These are phyloP conservation scores for Latrodectus geometricus DNA, from an alignment of 1,140 invertebrate species.

Conservation along the genomic window DNA sequence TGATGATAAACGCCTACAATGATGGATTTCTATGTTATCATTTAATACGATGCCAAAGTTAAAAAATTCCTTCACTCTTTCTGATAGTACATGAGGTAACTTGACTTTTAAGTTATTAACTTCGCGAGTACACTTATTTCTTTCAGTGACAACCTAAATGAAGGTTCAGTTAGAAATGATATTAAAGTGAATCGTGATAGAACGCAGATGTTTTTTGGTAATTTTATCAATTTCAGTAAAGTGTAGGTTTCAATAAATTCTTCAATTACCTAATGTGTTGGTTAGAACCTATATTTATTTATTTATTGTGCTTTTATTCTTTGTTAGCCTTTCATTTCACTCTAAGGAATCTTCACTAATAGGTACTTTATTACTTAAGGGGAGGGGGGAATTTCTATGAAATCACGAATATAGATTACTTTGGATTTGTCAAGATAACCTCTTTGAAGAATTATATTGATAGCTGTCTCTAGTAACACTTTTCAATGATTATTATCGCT, in stretches of 20 bases:
- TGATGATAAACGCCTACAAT: conserved; percentile 14
- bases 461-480: too few species aligned
- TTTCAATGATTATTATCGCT: too few species aligned
- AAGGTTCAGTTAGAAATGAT: too few species aligned
- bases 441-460: too few species aligned
- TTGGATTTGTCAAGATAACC: too few species aligned
- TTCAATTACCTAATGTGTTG: not conserved
- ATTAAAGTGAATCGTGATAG: not conserved
- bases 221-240: not conserved
- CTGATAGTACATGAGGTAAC: not conserved
- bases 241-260: not conserved
- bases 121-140: not conserved
- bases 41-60: not conserved
- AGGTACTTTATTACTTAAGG: too few species aligned
- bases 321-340: too few species aligned
- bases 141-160: too few species aligned
- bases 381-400: too few species aligned
- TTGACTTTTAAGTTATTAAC: not conserved
- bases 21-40: conserved; percentile 16
- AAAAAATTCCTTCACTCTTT: not conserved
- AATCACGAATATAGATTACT: too few species aligned
- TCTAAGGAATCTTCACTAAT: too few species aligned
- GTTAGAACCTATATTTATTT: not conserved
- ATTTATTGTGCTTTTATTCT: too few species aligned
- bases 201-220: not conserved